Evolutionary conservation across 2,113 vertebrate genomes (phyloP), one percentile per base, ranked within the genome.

Genomic region (Saimiri boliviensis): DNA sequence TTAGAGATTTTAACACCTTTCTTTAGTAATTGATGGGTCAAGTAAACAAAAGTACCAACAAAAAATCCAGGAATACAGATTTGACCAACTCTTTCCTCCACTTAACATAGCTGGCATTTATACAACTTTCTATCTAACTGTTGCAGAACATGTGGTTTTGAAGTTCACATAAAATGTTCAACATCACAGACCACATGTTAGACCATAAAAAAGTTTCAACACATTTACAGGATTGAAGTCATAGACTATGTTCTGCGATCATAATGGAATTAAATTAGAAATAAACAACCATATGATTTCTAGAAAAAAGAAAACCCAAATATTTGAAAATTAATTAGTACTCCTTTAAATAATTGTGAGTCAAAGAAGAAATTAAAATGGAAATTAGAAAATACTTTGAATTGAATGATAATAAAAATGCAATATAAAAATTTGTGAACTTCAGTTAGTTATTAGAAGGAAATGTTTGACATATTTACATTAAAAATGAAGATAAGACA

Each of bases 311-410:
- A 58, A 4, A 16, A 0, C 1, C 19, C 20, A 52, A 89, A 40
- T 86, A 49, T 49, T 83, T 86, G 23, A 94, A 88, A 79, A 86
- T 47, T 77, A 79, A 60, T 16, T 71, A 81, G 0, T 8, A 42
- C 2, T 66, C n/a, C 83, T 81, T 25, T 80, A 91, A 88, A 88
- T 88, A 91, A 93, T 8, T 3, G 16, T 86, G 30, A 10, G 54
- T 85, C 16, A 45, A 70, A 76, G 37, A 63, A 94, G 37, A 83
- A 83, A 54, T 73, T 91, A 25, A 42, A 80, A 95, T 52, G n/a
- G 4, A 82, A 94, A 54, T 85, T 81, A 85, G 12, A 80, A 87
- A 86, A 58, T 63, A 54, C 76, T 94, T 96, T 85, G 13, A 89
- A 56, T 52, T 86, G 80, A 80, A 40, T 23, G 0, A 25, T 77